These are phyloP conservation scores for Dorcus parallelipipedus DNA, from an alignment of 2,888 invertebrate genomes.

Conservation along the genomic window DNA sequence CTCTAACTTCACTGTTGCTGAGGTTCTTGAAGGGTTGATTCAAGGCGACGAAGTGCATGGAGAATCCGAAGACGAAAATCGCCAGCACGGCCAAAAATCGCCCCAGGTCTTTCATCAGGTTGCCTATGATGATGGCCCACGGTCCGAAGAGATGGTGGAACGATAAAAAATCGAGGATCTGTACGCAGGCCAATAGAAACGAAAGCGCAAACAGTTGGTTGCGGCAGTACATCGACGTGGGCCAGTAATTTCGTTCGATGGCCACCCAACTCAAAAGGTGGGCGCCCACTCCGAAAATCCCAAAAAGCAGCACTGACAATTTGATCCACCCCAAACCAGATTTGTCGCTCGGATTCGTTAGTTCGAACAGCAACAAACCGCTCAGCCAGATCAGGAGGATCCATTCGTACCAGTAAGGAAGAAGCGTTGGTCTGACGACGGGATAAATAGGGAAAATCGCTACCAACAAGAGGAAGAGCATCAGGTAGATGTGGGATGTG, in stretches of 20 bases:
- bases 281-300: conserved; percentile 85
- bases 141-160: conserved; percentile 99
- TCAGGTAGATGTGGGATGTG: conserved; percentile 96
- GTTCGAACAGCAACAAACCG: conserved; percentile 90
- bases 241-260: conserved; percentile 69
- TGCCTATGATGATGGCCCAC: conserved; percentile 99
- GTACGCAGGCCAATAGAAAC: conserved; percentile 93
- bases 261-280: conserved; percentile 80
- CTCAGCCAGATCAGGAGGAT: conserved; percentile 91
- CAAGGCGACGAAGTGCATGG: conserved; percentile 92
- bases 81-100: conserved; percentile 95
- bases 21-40: conserved; percentile 88
- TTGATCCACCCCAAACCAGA: conserved; percentile 95
- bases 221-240: conserved; percentile 86
- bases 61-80: conserved; percentile 98
- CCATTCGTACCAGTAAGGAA: conserved; percentile 97
- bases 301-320: conserved; percentile 79
- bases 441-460: conserved; percentile 86
- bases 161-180: conserved; percentile 95
- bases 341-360: conserved; percentile 97
- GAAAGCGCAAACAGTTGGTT: conserved; percentile 97
- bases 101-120: conserved; percentile 90
- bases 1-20: conserved; percentile 59
- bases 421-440: conserved; percentile 71
- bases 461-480: conserved; percentile 86